phyloP scores from a whole-genome alignment of 2,797 vertebrate genomes.

The Yasuhikotakia modesta region DNA sequence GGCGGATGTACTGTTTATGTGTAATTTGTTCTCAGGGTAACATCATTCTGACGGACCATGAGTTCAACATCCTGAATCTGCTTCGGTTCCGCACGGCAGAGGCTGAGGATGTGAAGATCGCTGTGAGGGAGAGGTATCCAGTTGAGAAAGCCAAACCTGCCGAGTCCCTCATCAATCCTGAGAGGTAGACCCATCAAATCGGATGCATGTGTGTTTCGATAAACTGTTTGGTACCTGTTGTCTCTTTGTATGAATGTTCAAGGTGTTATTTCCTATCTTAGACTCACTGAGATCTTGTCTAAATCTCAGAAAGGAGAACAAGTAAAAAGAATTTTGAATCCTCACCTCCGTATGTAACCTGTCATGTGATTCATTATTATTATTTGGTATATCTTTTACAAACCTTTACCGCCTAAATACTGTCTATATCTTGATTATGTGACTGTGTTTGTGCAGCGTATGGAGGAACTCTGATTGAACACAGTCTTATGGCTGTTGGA shows the following conservation, averaged over 20 bases:
- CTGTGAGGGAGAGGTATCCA: conserved; percentile 91
- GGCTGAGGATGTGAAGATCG: conserved; percentile 91
- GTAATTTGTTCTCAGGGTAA: conserved; percentile 82
- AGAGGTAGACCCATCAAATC: conserved; percentile 73
- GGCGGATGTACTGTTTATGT: neutral
- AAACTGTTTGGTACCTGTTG: neutral
- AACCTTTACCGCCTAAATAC: neutral
- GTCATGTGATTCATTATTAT: neutral
- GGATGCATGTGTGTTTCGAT: no score
- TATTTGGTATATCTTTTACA: neutral
- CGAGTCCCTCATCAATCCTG: conserved; percentile 82
- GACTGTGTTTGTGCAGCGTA: conserved; percentile 72
- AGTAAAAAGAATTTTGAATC: conserved; percentile 90
- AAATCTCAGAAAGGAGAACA: conserved; percentile 84
- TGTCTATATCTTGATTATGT: neutral
- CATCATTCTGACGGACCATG: conserved; percentile 89
- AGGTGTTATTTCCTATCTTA: conserved; percentile 56
- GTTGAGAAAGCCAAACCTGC: conserved; percentile 82
- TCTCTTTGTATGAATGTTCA: neutral
- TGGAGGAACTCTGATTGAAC: conserved; percentile 91
- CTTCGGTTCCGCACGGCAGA: conserved; percentile 90
- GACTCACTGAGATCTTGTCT: conserved; percentile 85
- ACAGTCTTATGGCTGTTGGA: conserved; percentile 88
- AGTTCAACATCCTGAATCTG: conserved; percentile 92
- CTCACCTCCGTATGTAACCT: conserved; percentile 81